Base-by-base conservation (phyloP, 2,113 vertebrate genomes). In the Verasper variegatus region DNA sequence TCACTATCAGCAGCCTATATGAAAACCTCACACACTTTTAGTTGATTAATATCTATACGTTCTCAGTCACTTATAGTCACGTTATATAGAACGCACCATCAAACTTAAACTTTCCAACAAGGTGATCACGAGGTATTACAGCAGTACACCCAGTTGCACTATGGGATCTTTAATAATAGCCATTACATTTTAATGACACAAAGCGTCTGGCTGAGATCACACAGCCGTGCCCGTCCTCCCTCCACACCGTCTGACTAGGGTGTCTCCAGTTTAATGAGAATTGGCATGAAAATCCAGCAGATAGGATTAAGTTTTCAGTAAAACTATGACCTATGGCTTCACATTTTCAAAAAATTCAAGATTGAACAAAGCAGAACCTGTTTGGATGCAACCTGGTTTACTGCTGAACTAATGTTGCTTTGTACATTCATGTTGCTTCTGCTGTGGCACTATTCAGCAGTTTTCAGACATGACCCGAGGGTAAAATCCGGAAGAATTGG, bases 181-280 rank as follows among this genome's bases (percentile, higher is more conserved):
- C 7, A 54, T 54, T 21, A 11, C 51, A 20, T 56, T 21, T 23
- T 24, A 24, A 24, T 54, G 21, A 56, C 54, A 24, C 54, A 56
- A 56, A 56, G 10, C 18, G 10, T 23, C 51, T 52, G 51, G 51
- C 20, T 52, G 51, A 20, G 20, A 52, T 55, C 56, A 17, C 24
- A 17, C 47, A 62, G 58, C 21, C 23, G 47, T 62, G 57, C 14
- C 24, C 1, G 45, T 73, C 51, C 23, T n/a, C 71, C 49, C 23
- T 42, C 35, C 31, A 20, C 49, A 15, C 35, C 18, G 35, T 21
- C 49, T 21, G 35, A 55, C 5, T 64, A 17, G 15, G 2, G 37
- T 57, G 20, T 56, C 71, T 57, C 52, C 52, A 57, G 5, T 55
- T 64, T 64, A 45, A 66, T 66, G 52, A 35, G 10, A 20, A 66